Conservation (phyloP, 1,140 invertebrate genomes). For the Antheraea pernyi region DNA sequence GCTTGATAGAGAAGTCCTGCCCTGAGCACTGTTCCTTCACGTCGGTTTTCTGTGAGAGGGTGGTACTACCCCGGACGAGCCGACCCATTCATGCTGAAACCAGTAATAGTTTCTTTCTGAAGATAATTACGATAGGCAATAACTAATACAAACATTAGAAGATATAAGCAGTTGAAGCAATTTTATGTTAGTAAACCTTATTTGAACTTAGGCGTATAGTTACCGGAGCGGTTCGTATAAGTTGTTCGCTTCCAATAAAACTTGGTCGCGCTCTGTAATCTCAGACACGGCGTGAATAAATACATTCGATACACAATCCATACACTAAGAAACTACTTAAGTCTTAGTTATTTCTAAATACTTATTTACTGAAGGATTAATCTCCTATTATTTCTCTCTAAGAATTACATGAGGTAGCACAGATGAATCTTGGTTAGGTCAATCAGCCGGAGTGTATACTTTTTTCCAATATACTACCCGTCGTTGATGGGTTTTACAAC, state of each 20-base stretch:
- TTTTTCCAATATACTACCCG: too few species aligned
- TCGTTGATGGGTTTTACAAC: too few species aligned
- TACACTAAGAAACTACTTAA: background rate
- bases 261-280: constrained; percentile 44
- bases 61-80: too few species aligned
- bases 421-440: too few species aligned
- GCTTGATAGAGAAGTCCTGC: too few species aligned
- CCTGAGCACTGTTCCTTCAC: too few species aligned
- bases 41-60: too few species aligned
- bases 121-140: background rate
- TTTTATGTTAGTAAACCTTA: background rate
- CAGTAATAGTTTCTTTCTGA: too few species aligned
- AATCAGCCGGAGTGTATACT: too few species aligned
- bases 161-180: background rate
- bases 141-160: background rate
- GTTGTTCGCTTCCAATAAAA: constrained; percentile 61
- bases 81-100: too few species aligned
- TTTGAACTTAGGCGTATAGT: constrained; percentile 28
- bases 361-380: background rate
- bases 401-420: too few species aligned
- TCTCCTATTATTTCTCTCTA: too few species aligned
- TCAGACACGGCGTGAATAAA: constrained; percentile 45
- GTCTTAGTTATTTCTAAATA: background rate
- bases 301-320: constrained; percentile 10
- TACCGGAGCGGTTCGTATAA: constrained; percentile 23